A percentile compares a stretch with the other conserved stretches of the same genome.
Evolutionary conservation across 2,113 vertebrate species (phyloP).

Genomic region (Pollachius pollachius): DNA sequence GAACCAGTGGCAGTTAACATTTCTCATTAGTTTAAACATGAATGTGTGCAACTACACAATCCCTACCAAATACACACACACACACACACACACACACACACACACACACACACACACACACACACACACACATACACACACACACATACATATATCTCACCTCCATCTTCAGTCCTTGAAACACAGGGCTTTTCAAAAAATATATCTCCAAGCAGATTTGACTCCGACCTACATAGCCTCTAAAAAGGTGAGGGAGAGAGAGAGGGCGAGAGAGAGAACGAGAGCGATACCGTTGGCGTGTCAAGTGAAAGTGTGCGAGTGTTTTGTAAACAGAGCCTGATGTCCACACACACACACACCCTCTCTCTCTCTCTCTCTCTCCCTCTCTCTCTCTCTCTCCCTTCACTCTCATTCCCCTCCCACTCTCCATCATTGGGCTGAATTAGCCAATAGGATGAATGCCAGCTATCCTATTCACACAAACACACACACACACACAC

Average conservation of each 20-base stretch:
- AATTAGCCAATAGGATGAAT: constrained; percentile 45
- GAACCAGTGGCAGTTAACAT: too few relatives aligned
- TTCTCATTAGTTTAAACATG: too few relatives aligned
- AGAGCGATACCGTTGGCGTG: too few relatives aligned
- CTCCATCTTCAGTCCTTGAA: too few relatives aligned
- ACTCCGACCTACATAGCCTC: too few relatives aligned
- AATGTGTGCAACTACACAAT: constrained; percentile 25
- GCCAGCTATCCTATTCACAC: constrained; percentile 43
- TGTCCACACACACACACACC: too few relatives aligned
- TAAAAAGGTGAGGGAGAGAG: too few relatives aligned
- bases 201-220: too few relatives aligned
- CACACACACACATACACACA: not conserved
- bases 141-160: not conserved
- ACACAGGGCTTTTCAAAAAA: too few relatives aligned
- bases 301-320: too few relatives aligned
- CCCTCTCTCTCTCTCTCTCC: not conserved
- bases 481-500: constrained; percentile 16
- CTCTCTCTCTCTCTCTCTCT: not conserved
- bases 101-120: constrained; percentile 10
- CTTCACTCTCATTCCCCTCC: constrained; percentile 3
- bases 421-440: constrained; percentile 20
- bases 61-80: constrained; percentile 27
- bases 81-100: constrained; percentile 21
- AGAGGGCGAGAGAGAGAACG: too few relatives aligned
- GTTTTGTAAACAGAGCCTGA: too few relatives aligned